Evolutionary conservation across 2,888 invertebrate genomes (phyloP).

Genomic region (Stegana nigrithorax): DNA sequence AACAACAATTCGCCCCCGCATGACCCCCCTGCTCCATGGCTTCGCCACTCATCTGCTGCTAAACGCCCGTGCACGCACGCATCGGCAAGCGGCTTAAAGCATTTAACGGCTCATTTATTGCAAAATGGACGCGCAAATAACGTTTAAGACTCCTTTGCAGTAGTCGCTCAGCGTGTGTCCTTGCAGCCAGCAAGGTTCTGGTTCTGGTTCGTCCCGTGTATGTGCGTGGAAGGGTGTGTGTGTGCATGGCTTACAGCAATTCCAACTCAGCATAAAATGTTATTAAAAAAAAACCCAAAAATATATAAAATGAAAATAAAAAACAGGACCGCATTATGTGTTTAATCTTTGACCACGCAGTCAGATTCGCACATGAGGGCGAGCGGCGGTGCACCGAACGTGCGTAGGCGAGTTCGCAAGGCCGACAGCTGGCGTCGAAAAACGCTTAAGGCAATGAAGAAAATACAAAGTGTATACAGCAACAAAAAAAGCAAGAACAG

Average conservation of each 20-base stretch:
- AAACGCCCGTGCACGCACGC: slow-evolving; percentile 15
- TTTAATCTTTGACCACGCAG: slow-evolving; percentile 46
- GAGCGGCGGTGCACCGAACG: no score
- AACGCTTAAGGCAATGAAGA: no score
- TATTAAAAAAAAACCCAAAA: slow-evolving; percentile 44
- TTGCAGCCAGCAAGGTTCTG: not conserved
- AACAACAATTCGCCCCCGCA: no score
- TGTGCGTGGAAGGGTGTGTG: not conserved
- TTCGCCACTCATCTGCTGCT: no score
- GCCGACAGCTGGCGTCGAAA: no score
- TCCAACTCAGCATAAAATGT: slow-evolving; percentile 39
- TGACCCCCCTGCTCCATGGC: no score
- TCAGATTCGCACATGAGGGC: slow-evolving; percentile 19
- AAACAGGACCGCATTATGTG: slow-evolving; percentile 36
- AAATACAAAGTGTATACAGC: not conserved
- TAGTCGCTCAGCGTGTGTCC: not conserved
- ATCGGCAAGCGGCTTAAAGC: slow-evolving; percentile 44
- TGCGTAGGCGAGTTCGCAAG: no score
- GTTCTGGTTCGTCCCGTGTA: not conserved
- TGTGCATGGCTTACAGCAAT: slow-evolving; percentile 3
- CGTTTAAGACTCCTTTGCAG: slow-evolving; percentile 20
- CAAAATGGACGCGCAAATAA: slow-evolving; percentile 29
- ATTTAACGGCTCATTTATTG: slow-evolving; percentile 60
- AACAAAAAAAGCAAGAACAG: no score
- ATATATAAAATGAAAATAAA: not conserved